Conservation (phyloP, 37 sponge, comb jelly and placozoan genomes). For the Ephydatia muelleri region DNA sequence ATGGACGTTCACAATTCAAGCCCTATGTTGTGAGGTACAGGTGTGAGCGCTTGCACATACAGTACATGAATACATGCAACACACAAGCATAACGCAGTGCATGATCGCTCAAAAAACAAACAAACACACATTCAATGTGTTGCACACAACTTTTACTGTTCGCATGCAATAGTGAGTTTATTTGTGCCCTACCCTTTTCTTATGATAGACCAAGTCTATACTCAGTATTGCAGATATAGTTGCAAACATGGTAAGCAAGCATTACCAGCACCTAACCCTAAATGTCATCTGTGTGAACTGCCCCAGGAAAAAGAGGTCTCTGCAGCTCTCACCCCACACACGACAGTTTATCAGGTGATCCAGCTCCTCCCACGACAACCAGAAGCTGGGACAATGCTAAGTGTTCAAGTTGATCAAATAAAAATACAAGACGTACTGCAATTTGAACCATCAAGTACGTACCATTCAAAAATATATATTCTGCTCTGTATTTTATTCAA, state of each 20-base stretch:
- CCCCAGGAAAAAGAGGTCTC: not conserved
- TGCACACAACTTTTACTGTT: not conserved
- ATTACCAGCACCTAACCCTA: not conserved
- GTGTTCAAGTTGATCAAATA: not conserved
- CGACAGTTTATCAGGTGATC: not conserved
- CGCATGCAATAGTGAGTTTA: too few relatives aligned
- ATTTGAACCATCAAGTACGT: not conserved
- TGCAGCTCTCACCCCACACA: not conserved
- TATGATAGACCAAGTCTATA: not conserved
- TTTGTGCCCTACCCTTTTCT: too few relatives aligned
- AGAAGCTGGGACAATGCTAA: not conserved
- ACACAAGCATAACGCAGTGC: not conserved
- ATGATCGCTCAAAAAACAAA: not conserved
- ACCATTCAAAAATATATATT: too few relatives aligned
- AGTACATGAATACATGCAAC: too few relatives aligned
- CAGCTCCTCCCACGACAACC: not conserved
- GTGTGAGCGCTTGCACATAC: not conserved
- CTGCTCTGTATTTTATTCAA: too few relatives aligned
- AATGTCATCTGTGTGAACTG: not conserved
- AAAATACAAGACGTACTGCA: not conserved
- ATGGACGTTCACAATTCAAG: not conserved
- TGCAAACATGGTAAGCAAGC: not conserved
- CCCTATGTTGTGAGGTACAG: not conserved
- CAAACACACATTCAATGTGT: not conserved
- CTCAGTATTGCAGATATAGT: not conserved